These are phyloP conservation scores for Tokudaia tokunoshimensis DNA, from an alignment of 2,797 vertebrate genomes.

Conservation along the genomic window DNA sequence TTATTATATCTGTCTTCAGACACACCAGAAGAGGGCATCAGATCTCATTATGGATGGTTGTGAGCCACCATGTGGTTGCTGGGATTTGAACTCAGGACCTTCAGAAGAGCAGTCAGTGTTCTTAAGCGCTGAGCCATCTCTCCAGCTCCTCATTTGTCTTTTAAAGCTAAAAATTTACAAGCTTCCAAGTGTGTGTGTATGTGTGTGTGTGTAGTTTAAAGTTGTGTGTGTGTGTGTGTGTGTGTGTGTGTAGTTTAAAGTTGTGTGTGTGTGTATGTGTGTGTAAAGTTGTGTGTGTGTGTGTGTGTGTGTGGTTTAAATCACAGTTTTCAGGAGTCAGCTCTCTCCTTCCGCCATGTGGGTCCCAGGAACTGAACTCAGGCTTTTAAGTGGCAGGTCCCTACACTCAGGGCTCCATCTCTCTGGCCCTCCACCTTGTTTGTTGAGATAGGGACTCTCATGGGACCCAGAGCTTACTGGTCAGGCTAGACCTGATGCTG, in stretches of 20 bases:
- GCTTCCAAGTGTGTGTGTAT: neutral
- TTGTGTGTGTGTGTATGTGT: neutral
- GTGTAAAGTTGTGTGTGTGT: neutral
- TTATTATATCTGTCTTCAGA: too few species aligned
- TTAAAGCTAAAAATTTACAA: neutral
- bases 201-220: accelerated
- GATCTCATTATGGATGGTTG: too few species aligned
- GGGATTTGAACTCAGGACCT: too few species aligned
- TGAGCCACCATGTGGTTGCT: too few species aligned
- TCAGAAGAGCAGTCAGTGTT: too few species aligned
- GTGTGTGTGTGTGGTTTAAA: neutral
- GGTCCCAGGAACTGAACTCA: neutral
- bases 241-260: too few species aligned
- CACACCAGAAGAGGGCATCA: too few species aligned
- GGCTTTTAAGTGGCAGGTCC: neutral
- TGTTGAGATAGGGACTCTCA: neutral
- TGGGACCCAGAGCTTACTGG: neutral
- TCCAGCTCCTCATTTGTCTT: neutral
- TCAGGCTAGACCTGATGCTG: neutral
- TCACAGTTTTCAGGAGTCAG: neutral
- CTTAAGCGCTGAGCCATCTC: too few species aligned
- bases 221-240: neutral
- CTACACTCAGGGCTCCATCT: neutral
- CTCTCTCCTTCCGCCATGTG: too few species aligned
- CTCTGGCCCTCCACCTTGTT: neutral